phyloP scores from a whole-genome alignment of 2,888 invertebrate species.

The Mactromeris polynyma region DNA sequence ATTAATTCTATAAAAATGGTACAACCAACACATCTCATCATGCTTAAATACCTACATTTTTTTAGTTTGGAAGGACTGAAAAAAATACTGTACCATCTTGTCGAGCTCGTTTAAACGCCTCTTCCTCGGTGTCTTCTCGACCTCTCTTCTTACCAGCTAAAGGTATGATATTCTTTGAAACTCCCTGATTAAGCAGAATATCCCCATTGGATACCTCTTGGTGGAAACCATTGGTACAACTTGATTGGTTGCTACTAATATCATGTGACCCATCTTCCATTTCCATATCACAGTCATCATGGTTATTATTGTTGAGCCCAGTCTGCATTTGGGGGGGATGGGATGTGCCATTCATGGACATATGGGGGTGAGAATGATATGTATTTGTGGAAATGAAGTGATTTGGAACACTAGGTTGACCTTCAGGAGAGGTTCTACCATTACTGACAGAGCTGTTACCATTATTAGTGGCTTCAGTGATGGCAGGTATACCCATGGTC shows the following conservation, averaged over 20 bases:
- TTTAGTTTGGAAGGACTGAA: background rate
- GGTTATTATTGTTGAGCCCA: constrained; percentile 56
- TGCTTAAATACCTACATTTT: background rate
- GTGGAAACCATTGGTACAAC: constrained; percentile 14
- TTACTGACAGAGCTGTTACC: constrained; percentile 30
- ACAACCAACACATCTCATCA: background rate
- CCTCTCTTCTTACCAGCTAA: constrained; percentile 79
- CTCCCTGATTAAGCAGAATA: constrained; percentile 49
- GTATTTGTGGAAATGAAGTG: constrained; percentile 62
- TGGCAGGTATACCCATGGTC: constrained; percentile 44
- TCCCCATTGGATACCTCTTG: constrained; percentile 41
- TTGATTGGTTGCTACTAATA: constrained; percentile 9
- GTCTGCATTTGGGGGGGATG: constrained; percentile 13
- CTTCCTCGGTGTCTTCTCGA: constrained; percentile 77
- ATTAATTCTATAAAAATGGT: background rate
- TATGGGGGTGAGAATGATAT: constrained; percentile 67
- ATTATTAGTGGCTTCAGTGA: constrained; percentile 24
- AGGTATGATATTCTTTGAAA: constrained; percentile 57
- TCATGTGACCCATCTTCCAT: constrained; percentile 57
- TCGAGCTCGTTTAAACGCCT: constrained; percentile 69
- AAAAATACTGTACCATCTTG: constrained; percentile 60
- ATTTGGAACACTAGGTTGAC: constrained; percentile 37
- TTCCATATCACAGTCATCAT: constrained; percentile 71
- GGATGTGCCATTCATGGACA: constrained; percentile 36
- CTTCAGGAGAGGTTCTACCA: constrained; percentile 54